These are phyloP conservation scores for Loriculus beryllinus DNA, from an alignment of 2,797 vertebrate species.

Conservation along the genomic window DNA sequence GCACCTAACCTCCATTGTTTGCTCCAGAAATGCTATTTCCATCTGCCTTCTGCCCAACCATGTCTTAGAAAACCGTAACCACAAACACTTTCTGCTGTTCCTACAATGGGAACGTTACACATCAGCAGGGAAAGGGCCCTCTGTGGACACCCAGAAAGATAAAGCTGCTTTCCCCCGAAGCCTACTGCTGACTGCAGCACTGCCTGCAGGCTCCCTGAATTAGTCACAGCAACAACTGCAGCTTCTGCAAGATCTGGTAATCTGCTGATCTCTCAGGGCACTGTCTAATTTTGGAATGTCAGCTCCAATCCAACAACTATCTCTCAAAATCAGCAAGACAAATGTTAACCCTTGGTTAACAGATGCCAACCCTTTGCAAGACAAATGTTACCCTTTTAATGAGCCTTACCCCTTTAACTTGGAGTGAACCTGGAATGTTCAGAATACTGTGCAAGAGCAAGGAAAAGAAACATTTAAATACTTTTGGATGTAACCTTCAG, in stretches of 20 bases:
- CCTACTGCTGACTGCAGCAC: not conserved
- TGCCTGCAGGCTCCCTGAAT: not conserved
- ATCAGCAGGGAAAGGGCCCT: not conserved
- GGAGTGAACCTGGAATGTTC: not conserved
- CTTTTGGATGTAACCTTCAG: not conserved
- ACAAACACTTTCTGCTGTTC: fast-evolving
- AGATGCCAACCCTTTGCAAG: not conserved
- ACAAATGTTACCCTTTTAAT: not conserved
- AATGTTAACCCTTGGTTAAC: not conserved
- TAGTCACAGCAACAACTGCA: not conserved
- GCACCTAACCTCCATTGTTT: not conserved
- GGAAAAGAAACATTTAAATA: not conserved
- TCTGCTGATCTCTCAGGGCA: not conserved
- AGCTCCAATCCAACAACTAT: not conserved
- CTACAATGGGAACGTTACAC: not conserved
- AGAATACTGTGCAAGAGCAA: not conserved
- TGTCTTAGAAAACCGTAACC: not conserved
- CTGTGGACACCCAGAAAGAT: not conserved
- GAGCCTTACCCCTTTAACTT: not conserved
- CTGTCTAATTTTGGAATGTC: not conserved
- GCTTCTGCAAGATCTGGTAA: not conserved
- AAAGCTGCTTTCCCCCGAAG: not conserved
- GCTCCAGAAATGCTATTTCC: not conserved
- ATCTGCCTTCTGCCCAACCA: not conserved
- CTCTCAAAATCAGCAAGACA: not conserved